Conservation (phyloP, 2,888 invertebrate genomes). For the Priocnemis perturbator region DNA sequence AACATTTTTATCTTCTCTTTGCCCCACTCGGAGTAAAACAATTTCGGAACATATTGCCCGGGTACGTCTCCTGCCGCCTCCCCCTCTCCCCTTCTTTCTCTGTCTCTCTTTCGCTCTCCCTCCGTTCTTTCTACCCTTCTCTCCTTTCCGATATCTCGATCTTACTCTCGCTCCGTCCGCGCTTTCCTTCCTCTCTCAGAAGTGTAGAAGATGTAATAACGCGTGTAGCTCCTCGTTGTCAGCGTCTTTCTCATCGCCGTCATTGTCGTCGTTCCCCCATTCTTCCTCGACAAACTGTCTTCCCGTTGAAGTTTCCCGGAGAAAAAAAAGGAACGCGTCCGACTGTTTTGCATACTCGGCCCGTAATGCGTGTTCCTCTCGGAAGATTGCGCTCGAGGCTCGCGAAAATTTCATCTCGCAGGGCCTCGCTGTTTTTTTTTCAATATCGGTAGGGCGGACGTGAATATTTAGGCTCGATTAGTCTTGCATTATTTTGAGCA, state of each 20-base stretch:
- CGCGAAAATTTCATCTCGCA: no score
- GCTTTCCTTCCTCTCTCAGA: no score
- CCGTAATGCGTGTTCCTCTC: no score
- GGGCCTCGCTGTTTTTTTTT: no score
- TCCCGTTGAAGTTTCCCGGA: neutral
- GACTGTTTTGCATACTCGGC: no score
- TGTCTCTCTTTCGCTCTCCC: neutral
- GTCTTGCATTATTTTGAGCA: no score
- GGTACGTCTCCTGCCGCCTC: conserved; percentile 29
- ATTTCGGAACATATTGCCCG: conserved; percentile 69
- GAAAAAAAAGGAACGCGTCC: no score
- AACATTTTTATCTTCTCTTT: conserved; percentile 57
- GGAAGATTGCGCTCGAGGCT: no score
- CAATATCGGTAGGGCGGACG: no score
- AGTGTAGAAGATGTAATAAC: conserved; percentile 56
- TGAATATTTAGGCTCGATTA: no score
- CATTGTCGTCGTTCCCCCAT: conserved; percentile 13
- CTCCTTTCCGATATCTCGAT: neutral
- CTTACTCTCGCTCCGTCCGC: no score
- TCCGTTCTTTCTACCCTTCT: conserved; percentile 2
- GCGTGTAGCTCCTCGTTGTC: conserved; percentile 50
- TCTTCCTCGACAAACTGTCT: conserved; percentile 5
- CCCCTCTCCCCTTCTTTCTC: no score
- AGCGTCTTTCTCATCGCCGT: conserved; percentile 8
- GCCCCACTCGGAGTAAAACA: conserved; percentile 63